Base-by-base conservation (phyloP, 2,113 vertebrate genomes). In the human region DNA sequence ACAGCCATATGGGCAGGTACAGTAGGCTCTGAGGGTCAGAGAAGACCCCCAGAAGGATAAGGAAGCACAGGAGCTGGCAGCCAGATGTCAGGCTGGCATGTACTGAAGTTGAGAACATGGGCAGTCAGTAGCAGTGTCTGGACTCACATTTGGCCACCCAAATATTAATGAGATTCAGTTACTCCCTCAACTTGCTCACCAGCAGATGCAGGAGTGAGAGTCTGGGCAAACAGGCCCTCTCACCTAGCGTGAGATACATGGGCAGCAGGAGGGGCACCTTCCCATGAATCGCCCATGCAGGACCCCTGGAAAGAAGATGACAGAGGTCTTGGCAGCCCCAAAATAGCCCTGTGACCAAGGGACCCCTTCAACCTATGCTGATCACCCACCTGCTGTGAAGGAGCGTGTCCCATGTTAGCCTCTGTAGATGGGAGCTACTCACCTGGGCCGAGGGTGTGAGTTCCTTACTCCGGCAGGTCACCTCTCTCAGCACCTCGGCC, bases 401-500 rank as follows among this genome's bases (percentile, higher is more conserved):
- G 38, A 17, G n/a, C 0, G 0, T 32, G 16, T 45, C 18, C 23
- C 14, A 5, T 16, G 35, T 59, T 20, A 10, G 79, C 48, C 70
- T 90, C 23, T 4, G 79, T 1, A 4, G 48, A 8, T 80, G 43
- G 48, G 45, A 40, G 35, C 17, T 14, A 88, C 97, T 97, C 98
- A 99, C 99, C 99, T 99, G 99, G 90, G 99, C 98, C 68, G 96
- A 93, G 5, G 98, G 96, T 35, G 98, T 99, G 91, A 99, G 99
- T 96, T 99, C 99, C 40, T 99, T 98, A 23, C 98, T 98, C 72
- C 25, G 95, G 59, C 97, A 93, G 2, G 99, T 99, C 97, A 99
- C 98, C 95, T 99, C 99, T 89, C 98, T 99, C 97, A 99, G 97
- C 40, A 99, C 99, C 96, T 99, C 98, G 81, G 99, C 99, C 79